Evolutionary conservation across 2,888 invertebrate species (phyloP).

Genomic region (Dicyrtomina minuta): DNA sequence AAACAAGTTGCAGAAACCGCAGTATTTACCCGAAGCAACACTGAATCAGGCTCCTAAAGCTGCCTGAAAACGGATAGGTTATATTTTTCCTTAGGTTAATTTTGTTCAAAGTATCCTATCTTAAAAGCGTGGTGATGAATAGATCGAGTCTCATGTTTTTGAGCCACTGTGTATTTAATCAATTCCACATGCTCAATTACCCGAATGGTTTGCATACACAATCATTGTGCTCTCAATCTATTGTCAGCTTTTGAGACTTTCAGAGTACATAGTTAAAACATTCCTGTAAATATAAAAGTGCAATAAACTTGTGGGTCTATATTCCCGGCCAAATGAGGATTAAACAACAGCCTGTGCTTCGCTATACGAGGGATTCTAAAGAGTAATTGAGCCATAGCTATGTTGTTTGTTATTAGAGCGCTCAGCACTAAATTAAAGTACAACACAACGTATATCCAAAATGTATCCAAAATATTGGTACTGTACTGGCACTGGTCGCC

Average conservation of each 20-base stretch:
- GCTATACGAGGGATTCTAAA: not conserved
- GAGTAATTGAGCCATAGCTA: conserved; percentile 21
- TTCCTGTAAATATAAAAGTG: conserved; percentile 29
- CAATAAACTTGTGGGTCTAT: conserved; percentile 19
- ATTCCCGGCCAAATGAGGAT: conserved; percentile 9
- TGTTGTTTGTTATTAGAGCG: conserved; percentile 22
- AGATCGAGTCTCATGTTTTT: not conserved
- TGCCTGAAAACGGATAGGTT: no score
- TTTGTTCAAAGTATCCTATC: not conserved
- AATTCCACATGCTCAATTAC: conserved; percentile 31
- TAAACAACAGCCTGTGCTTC: not conserved
- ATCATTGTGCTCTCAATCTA: not conserved
- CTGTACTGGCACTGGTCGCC: no score
- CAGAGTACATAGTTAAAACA: not conserved
- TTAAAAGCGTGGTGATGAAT: not conserved
- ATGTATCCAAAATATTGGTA: not conserved
- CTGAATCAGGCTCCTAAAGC: no score
- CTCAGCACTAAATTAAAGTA: conserved; percentile 21
- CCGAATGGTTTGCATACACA: conserved; percentile 8
- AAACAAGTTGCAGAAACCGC: no score
- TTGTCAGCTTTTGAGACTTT: not conserved
- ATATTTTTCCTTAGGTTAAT: no score
- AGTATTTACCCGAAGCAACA: no score
- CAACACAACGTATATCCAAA: not conserved
- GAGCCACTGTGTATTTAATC: conserved; percentile 23